Base-by-base conservation (phyloP, 2,797 vertebrate species). In the Sebastes matsubarae region DNA sequence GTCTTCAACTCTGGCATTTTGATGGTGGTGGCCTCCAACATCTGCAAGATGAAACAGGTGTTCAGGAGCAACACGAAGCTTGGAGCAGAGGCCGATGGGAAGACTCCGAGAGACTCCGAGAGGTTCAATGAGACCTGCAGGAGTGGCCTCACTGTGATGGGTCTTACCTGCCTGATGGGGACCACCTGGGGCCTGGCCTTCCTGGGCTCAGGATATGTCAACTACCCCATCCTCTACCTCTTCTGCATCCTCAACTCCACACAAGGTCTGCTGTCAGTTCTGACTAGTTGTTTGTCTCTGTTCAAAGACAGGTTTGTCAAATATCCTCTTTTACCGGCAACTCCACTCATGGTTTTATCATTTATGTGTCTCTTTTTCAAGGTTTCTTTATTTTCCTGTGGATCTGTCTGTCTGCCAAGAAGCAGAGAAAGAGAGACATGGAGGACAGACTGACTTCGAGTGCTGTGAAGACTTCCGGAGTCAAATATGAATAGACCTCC, bases 241-340 rank as follows among this genome's bases (percentile, higher is more conserved):
- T 97, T 97, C 93, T 96, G 95, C 80, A 93, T 96, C 90, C 91
- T 96, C 75, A 97, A 97, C 89, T 93, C 95, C 0, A 24, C 94
- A 9, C 96, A 97, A 68, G 96, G 96, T 97, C 4, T 0, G 75
- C 5, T n/a, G 16, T 27, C 65, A 9, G 4, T 30, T 73, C 24
- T 50, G 4, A 10, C 12, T 20, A 5, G 5, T 10, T 14, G 20
- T 25, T 82, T 59, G 5, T 63, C 8, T 65, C 18, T 60, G 5
- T 46, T 29, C 13, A 67, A 58, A 16, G 38, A 42, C 38, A 65
- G 9, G 27, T 18, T 42, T 16, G 7, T 60, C 14, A 24, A 20
- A 30, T 8, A 16, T 46, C 6, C 22, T 63, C 64, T 58, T 60
- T 60, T 24, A 75, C 25, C 22, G 59, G 6, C 12, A 30, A 57